phyloP scores from a whole-genome alignment of 2,797 vertebrate genomes.

The Periparus ater region DNA sequence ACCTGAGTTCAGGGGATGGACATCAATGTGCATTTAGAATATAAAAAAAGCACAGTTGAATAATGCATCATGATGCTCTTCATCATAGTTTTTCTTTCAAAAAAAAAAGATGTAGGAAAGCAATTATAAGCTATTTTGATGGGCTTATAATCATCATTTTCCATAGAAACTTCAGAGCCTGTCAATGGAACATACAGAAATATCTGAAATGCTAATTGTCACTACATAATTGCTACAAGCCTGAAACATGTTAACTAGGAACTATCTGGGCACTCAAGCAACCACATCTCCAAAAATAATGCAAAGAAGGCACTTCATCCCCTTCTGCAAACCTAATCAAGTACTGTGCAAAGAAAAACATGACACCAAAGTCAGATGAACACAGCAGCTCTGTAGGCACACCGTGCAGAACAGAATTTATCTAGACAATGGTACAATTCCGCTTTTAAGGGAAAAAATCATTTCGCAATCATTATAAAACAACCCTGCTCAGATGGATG shows the following conservation, averaged over 20 bases:
- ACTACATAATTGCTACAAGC: constrained; percentile 44
- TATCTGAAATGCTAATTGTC: constrained; percentile 48
- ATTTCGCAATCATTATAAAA: neutral
- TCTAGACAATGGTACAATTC: neutral
- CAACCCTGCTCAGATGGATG: neutral
- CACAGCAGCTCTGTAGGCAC: neutral
- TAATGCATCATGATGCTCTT: neutral
- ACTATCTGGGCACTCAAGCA: neutral
- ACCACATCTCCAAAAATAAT: neutral
- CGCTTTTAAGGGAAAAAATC: neutral
- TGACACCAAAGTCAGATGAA: neutral
- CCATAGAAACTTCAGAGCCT: constrained; percentile 38
- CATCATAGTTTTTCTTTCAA: neutral
- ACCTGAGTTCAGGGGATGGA: neutral
- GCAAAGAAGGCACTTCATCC: neutral
- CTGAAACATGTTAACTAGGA: constrained; percentile 17
- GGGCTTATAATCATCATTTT: constrained; percentile 8
- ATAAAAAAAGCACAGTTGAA: neutral
- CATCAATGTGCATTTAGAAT: neutral
- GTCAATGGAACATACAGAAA: constrained; percentile 14
- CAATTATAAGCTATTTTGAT: constrained; percentile 35
- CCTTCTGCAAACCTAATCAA: neutral
- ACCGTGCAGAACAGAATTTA: neutral
- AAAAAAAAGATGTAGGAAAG: neutral
- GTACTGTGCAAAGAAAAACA: neutral